A percentile compares a stretch with the other conserved stretches of the same genome.
These are phyloP conservation scores for Rallus limicola DNA, from an alignment of 2,113 vertebrate genomes.

Conservation along the genomic window DNA sequence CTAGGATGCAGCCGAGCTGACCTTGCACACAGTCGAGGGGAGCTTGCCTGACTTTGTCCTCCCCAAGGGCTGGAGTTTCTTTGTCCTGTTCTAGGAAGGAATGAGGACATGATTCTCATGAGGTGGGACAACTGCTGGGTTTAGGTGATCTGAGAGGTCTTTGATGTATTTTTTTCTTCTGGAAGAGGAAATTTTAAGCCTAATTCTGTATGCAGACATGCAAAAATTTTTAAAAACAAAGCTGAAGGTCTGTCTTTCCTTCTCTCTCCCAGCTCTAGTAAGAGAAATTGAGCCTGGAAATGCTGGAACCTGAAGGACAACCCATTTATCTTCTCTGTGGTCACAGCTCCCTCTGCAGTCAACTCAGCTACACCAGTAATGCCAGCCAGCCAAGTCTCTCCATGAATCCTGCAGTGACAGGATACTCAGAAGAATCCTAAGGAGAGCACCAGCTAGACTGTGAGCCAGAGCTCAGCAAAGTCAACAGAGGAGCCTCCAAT, in stretches of 20 bases:
- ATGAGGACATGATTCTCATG: background rate
- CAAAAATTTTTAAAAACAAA: background rate
- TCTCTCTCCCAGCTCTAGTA: background rate
- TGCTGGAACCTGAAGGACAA: background rate
- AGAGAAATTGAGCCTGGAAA: background rate
- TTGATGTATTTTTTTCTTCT: background rate
- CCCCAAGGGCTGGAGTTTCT: background rate
- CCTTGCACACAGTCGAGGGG: background rate
- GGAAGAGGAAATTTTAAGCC: background rate
- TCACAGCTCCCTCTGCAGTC: conserved; percentile 17
- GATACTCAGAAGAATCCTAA: background rate
- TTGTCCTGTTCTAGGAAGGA: background rate
- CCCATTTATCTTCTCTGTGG: background rate
- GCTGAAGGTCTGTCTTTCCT: background rate
- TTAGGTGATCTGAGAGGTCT: fast-evolving
- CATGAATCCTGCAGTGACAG: fast-evolving
- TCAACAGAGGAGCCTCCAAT: background rate
- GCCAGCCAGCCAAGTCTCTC: background rate
- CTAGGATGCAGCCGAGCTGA: background rate
- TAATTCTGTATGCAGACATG: background rate
- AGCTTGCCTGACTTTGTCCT: background rate
- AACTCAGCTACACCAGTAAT: background rate
- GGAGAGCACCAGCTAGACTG: background rate
- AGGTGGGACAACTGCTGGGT: background rate
- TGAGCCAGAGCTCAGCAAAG: background rate